phyloP scores from a whole-genome alignment of 2,113 vertebrate species.

The Sinocyclocheilus maitianheensis region DNA sequence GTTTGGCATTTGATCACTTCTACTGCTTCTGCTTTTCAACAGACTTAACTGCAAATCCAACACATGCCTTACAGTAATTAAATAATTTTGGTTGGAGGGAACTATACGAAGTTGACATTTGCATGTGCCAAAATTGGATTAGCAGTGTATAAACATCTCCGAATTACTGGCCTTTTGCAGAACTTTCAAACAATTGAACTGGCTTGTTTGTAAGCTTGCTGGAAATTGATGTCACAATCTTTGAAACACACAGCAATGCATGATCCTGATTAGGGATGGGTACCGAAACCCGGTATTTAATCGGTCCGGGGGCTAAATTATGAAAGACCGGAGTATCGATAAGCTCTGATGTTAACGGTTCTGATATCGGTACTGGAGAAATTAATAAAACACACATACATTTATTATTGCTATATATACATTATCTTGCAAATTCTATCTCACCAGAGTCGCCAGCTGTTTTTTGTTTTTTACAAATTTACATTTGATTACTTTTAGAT shows the following conservation, averaged over 20 bases:
- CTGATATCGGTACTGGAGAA: too few relatives aligned
- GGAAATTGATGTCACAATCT: constrained; percentile 23
- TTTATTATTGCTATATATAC: too few relatives aligned
- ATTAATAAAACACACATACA: too few relatives aligned
- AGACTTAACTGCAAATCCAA: background rate
- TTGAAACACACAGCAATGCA: background rate
- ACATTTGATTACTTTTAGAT: too few relatives aligned
- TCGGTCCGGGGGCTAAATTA: too few relatives aligned
- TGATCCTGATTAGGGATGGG: background rate
- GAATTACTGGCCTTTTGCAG: background rate
- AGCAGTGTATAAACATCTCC: background rate
- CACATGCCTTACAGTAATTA: background rate
- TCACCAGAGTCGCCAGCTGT: too few relatives aligned
- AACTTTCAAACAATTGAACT: background rate
- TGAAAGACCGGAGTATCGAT: too few relatives aligned
- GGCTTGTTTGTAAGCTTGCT: constrained; percentile 5
- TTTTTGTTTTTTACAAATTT: too few relatives aligned
- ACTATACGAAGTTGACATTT: background rate
- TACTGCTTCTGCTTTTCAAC: background rate
- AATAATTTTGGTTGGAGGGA: background rate
- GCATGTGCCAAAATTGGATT: constrained; percentile 7
- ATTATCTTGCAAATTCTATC: too few relatives aligned
- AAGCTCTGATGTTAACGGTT: too few relatives aligned
- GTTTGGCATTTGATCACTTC: background rate
- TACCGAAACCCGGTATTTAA: too few relatives aligned